Conservation (phyloP, 2,888 invertebrate species). For the Dryadula phaetusa region DNA sequence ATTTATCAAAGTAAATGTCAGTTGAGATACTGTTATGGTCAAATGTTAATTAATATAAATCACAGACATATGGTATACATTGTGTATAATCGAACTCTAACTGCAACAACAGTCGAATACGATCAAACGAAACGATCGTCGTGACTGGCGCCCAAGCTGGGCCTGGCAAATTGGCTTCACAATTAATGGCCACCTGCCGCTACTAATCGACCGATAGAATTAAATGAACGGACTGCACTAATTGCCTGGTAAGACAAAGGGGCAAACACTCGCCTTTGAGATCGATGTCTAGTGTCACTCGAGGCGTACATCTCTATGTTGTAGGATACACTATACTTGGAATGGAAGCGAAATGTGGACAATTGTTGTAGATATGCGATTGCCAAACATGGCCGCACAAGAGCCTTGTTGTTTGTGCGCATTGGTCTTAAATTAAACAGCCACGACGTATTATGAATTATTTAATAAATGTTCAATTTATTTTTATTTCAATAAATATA, state of each 20-base stretch:
- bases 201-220: slow-evolving; percentile 84
- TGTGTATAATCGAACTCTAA: slow-evolving; percentile 10
- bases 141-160: slow-evolving; percentile 61
- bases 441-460: background rate
- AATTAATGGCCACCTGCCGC: slow-evolving; percentile 79
- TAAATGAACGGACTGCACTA: slow-evolving; percentile 83
- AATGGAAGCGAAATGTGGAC: slow-evolving; percentile 51
- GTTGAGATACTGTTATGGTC: background rate
- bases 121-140: slow-evolving; percentile 32
- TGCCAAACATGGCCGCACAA: slow-evolving; percentile 36
- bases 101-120: slow-evolving; percentile 28
- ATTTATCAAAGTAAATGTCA: background rate
- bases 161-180: slow-evolving; percentile 73
- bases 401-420: slow-evolving; percentile 33
- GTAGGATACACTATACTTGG: slow-evolving; percentile 56
- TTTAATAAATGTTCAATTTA: no score
- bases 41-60: background rate
- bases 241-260: slow-evolving; percentile 83
- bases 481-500: no score
- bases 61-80: background rate
- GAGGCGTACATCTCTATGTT: slow-evolving; percentile 71
- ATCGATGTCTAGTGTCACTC: slow-evolving; percentile 78
- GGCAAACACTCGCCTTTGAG: slow-evolving; percentile 82
- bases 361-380: slow-evolving; percentile 45
- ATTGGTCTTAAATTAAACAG: slow-evolving; percentile 22